Conservation (phyloP, 1,140 invertebrate genomes). For the Apis florea region DNA sequence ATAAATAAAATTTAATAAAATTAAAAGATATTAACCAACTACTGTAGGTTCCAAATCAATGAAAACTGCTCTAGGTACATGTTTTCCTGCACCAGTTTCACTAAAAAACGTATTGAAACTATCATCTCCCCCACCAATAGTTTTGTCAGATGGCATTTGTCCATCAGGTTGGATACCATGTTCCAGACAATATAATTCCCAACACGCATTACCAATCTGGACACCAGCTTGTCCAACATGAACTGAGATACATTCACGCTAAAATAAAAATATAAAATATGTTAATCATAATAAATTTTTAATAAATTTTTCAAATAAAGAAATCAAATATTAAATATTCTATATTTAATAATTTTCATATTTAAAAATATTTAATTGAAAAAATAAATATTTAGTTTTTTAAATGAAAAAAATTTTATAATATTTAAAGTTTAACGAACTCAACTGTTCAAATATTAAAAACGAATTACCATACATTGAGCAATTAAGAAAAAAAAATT, state of each 20-base stretch:
- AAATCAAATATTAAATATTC: neutral
- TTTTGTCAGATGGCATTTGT: constrained; percentile 64
- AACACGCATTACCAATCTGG: constrained; percentile 82
- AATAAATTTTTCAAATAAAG: neutral
- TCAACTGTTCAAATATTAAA: neutral
- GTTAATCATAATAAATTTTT: too few species aligned
- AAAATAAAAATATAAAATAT: constrained; percentile 23
- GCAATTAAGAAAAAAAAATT: neutral
- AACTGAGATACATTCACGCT: constrained; percentile 81
- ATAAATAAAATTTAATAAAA: constrained; percentile 73
- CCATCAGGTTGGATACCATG: constrained; percentile 64
- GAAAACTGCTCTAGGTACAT: constrained; percentile 63
- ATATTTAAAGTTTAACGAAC: neutral
- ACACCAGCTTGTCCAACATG: constrained; percentile 82
- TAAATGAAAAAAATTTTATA: neutral
- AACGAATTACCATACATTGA: neutral
- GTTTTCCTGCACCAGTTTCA: constrained; percentile 88
- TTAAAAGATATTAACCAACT: constrained; percentile 83
- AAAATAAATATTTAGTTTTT: neutral
- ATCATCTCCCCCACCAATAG: constrained; percentile 75
- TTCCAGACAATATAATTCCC: constrained; percentile 79
- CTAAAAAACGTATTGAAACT: constrained; percentile 95
- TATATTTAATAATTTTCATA: neutral
- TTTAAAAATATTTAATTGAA: neutral
- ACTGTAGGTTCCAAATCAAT: constrained; percentile 65